These are phyloP conservation scores for Bostrychus sinensis DNA, from an alignment of 2,113 vertebrate genomes.

Conservation along the genomic window DNA sequence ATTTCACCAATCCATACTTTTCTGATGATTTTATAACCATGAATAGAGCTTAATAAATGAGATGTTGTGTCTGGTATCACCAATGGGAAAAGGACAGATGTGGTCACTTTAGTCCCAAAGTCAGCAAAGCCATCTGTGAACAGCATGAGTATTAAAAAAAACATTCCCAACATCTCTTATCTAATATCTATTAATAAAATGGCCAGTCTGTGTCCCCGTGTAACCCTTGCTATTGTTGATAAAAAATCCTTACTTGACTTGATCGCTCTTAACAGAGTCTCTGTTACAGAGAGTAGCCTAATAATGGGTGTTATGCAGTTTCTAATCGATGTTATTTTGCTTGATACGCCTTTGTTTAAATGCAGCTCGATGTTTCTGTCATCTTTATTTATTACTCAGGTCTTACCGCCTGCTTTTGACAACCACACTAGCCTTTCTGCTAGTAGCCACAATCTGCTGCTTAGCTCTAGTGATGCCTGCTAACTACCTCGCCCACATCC, in stretches of 20 bases:
- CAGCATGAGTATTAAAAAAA: neutral
- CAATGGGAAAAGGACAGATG: slow-evolving; percentile 55
- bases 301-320: no score
- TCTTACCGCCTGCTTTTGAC: slow-evolving; percentile 16
- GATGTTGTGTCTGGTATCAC: slow-evolving; percentile 22
- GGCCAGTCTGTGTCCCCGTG: neutral
- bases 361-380: slow-evolving; percentile 30
- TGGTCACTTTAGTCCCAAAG: neutral
- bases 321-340: slow-evolving; percentile 41
- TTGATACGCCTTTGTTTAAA: accelerated
- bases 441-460: slow-evolving; percentile 9
- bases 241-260: neutral
- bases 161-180: slow-evolving; percentile 27
- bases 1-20: neutral
- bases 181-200: neutral
- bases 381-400: slow-evolving; percentile 53
- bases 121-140: slow-evolving; percentile 14
- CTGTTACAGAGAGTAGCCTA: no score
- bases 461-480: slow-evolving; percentile 27
- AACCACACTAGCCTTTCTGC: slow-evolving; percentile 8
- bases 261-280: neutral
- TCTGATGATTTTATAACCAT: neutral
- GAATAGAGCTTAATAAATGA: neutral
- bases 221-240: neutral
- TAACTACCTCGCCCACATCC: slow-evolving; percentile 41